Percentiles rank a stretch among this genome's conserved stretches.
These are phyloP conservation scores for Xiphias gladius DNA, from an alignment of 2,113 vertebrate species.

Conservation along the genomic window DNA sequence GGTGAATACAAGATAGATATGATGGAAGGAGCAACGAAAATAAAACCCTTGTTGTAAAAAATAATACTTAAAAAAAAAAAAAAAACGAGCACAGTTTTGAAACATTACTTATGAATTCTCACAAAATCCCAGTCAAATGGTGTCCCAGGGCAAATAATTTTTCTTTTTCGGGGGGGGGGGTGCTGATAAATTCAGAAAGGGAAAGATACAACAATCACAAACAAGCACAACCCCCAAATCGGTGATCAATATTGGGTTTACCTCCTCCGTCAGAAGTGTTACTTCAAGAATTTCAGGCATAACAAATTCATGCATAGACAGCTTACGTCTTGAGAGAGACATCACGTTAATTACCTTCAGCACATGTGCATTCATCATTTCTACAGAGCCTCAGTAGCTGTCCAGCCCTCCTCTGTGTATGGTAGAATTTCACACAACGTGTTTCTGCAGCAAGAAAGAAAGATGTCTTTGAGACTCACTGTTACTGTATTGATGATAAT, in stretches of 20 bases:
- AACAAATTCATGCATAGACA: background rate
- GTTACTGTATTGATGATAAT: slow-evolving; percentile 64
- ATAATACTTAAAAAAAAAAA: no score
- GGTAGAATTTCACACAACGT: slow-evolving; percentile 83
- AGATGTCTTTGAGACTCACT: background rate
- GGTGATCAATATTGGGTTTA: background rate
- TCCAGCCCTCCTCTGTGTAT: slow-evolving; percentile 77
- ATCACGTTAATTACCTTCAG: slow-evolving; percentile 74
- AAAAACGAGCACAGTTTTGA: no score
- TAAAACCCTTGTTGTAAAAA: no score
- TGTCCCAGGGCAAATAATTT: no score
- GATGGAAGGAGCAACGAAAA: no score
- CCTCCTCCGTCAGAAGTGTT: background rate
- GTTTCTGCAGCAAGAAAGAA: no score
- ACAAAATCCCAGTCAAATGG: no score
- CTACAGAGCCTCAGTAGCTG: slow-evolving; percentile 75
- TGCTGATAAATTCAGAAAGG: no score
- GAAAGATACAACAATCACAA: background rate
- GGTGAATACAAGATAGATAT: no score
- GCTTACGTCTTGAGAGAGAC: background rate
- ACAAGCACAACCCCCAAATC: slow-evolving; percentile 68
- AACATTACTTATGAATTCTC: no score
- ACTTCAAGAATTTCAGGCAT: no score
- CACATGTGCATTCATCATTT: slow-evolving; percentile 76
- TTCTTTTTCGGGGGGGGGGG: no score